A percentile compares a stretch with the other conserved stretches of the same genome.
Evolutionary conservation across 2,888 invertebrate species (phyloP).

Genomic region (Ophion costatus): DNA sequence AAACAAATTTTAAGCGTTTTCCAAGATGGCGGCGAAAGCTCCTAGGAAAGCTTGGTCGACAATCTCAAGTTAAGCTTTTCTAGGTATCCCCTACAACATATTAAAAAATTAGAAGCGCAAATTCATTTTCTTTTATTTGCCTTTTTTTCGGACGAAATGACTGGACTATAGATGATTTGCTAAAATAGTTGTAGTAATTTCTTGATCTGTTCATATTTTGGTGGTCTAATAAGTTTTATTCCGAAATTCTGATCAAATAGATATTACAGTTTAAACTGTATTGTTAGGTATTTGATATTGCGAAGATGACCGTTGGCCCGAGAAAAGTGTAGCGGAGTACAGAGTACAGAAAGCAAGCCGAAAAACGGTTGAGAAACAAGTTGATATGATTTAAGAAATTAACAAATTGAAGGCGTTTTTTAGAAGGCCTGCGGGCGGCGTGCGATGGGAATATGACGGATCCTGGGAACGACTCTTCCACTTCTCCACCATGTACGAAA

Average conservation of each 20-base stretch:
- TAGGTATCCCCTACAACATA: no score
- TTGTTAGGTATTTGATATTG: background rate
- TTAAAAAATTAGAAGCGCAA: no score
- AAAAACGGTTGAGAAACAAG: background rate
- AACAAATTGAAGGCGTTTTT: background rate
- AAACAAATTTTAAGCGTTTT: no score
- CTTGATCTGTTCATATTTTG: slow-evolving; percentile 9
- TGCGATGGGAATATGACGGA: background rate
- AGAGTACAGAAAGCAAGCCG: background rate
- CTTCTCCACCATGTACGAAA: background rate
- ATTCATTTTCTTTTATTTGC: no score
- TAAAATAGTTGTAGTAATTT: slow-evolving; percentile 1
- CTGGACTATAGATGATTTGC: slow-evolving; percentile 6
- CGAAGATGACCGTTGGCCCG: no score
- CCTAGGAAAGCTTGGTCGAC: no score
- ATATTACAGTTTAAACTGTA: background rate
- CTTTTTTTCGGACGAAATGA: no score
- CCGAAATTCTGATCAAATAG: background rate
- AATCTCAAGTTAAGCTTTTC: no score
- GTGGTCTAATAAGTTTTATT: background rate
- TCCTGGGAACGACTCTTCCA: background rate
- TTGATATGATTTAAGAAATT: background rate
- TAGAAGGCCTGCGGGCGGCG: background rate
- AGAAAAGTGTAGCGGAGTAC: no score
- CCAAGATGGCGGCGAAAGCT: no score